phyloP scores from a whole-genome alignment of 2,888 invertebrate genomes.

The Byasa hedistus region DNA sequence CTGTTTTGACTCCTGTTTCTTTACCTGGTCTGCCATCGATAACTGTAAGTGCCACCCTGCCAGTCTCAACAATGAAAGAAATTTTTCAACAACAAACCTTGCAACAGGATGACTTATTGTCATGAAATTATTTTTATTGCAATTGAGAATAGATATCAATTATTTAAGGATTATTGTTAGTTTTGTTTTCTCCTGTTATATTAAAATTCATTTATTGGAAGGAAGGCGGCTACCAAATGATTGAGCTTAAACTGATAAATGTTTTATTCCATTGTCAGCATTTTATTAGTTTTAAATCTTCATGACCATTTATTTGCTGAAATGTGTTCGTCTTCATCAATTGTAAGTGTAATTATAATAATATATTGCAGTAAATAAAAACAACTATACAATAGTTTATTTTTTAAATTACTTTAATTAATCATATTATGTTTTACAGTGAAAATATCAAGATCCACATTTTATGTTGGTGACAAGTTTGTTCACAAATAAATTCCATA shows the following conservation, averaged over 20 bases:
- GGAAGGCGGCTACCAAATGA: conserved; percentile 36
- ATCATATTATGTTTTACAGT: no score
- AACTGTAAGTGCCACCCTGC: conserved; percentile 86
- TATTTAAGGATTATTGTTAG: conserved; percentile 45
- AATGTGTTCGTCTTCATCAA: conserved; percentile 25
- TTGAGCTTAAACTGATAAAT: conserved; percentile 44
- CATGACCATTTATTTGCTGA: conserved; percentile 11
- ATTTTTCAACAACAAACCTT: conserved; percentile 70
- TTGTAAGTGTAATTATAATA: conserved; percentile 20
- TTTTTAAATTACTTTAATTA: conserved; percentile 10
- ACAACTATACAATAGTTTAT: conserved; percentile 3
- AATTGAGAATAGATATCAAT: conserved; percentile 45
- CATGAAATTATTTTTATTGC: conserved; percentile 51
- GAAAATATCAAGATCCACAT: no score
- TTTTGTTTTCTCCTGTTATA: conserved; percentile 35
- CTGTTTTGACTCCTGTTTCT: conserved; percentile 84
- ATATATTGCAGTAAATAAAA: conserved; percentile 25
- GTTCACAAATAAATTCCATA: no score
- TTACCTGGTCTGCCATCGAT: conserved; percentile 90
- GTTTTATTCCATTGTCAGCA: conserved; percentile 22
- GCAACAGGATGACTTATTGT: conserved; percentile 69
- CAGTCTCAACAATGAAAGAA: conserved; percentile 81
- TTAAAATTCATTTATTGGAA: conserved; percentile 17
- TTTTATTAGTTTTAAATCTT: conserved; percentile 23
- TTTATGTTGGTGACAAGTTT: no score